Evolutionary conservation across 1,140 invertebrate species (phyloP).

Genomic region (Temnothorax nylanderi): DNA sequence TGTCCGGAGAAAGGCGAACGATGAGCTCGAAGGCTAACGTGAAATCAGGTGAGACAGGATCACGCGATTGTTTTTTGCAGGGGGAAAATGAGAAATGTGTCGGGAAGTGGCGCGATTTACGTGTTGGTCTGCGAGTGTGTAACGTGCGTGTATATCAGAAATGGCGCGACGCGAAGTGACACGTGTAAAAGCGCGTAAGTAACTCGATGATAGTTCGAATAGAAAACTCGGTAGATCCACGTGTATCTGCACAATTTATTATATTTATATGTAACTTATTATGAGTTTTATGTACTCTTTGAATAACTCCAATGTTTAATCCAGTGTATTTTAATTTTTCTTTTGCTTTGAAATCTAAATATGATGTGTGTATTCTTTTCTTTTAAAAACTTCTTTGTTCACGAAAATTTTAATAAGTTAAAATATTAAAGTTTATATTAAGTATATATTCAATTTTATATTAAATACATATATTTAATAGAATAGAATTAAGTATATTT

Average conservation of each 20-base stretch:
- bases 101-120: neutral
- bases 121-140: neutral
- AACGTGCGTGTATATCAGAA: neutral
- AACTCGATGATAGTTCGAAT: neutral
- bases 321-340: neutral
- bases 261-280: neutral
- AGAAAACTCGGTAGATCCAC: neutral
- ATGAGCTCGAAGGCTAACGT: constrained; percentile 17
- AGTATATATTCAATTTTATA: too few relatives aligned
- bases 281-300: neutral
- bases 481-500: neutral
- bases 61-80: neutral
- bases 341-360: neutral
- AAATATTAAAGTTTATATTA: neutral
- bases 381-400: neutral
- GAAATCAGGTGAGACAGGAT: constrained; percentile 27
- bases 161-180: neutral
- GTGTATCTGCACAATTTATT: too few relatives aligned
- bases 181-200: neutral
- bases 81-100: neutral
- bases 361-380: neutral
- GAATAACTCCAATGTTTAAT: neutral
- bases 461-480: too few relatives aligned
- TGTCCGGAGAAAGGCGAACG: neutral
- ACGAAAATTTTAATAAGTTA: neutral